These are phyloP conservation scores for Eupeodes corollae DNA, from an alignment of 1,140 invertebrate species.

Conservation along the genomic window DNA sequence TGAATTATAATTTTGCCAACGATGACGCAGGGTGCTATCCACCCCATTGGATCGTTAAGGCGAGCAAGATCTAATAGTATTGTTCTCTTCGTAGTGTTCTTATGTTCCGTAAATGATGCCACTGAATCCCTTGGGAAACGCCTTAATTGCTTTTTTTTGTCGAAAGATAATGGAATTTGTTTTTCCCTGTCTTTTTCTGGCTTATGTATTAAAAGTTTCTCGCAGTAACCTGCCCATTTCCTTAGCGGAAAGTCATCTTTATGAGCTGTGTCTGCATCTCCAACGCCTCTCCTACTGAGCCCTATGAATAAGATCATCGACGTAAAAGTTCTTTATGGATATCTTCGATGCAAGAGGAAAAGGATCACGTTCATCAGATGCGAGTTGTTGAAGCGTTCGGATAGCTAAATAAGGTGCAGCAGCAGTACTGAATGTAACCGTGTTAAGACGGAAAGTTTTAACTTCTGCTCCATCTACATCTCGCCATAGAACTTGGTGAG, in stretches of 20 bases:
- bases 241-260: slow-evolving; percentile 27
- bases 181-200: neutral
- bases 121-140: slow-evolving; percentile 26
- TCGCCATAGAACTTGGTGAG: slow-evolving; percentile 35
- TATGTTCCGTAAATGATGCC: too few relatives aligned
- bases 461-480: slow-evolving; percentile 13
- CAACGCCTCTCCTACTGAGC: slow-evolving; percentile 11
- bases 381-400: slow-evolving; percentile 20
- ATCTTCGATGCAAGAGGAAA: slow-evolving; percentile 17
- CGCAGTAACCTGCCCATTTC: slow-evolving; percentile 33
- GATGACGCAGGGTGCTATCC: slow-evolving; percentile 25
- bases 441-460: slow-evolving; percentile 18
- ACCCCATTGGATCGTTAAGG: slow-evolving; percentile 37
- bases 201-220: slow-evolving; percentile 3
- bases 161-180: slow-evolving; percentile 2
- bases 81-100: slow-evolving; percentile 22
- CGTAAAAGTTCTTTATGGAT: slow-evolving; percentile 24
- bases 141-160: too few relatives aligned
- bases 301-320: too few relatives aligned
- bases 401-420: slow-evolving; percentile 21
- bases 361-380: slow-evolving; percentile 17
- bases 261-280: slow-evolving; percentile 5
- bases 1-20: too few relatives aligned
- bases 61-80: slow-evolving; percentile 25
- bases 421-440: slow-evolving; percentile 26